phyloP scores from a whole-genome alignment of 2,888 invertebrate species.

The Serrognathus titanus region DNA sequence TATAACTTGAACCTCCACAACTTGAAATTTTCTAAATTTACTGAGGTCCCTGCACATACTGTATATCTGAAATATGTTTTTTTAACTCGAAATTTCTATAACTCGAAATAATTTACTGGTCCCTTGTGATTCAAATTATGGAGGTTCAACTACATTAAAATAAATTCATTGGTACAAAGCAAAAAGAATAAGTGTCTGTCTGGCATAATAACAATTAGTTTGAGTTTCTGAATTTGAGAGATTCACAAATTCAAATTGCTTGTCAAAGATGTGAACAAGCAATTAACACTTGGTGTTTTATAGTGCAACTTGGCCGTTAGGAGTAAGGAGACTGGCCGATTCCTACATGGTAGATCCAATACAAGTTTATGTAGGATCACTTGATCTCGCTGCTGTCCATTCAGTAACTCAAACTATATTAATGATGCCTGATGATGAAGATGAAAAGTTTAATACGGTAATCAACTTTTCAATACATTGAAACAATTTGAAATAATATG shows the following conservation, averaged over 20 bases:
- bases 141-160: no score
- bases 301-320: slow-evolving; percentile 91
- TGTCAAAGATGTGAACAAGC: not conserved
- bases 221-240: not conserved
- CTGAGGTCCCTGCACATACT: no score
- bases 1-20: no score
- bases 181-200: not conserved
- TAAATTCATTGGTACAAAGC: not conserved
- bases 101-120: no score
- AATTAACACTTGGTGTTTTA: slow-evolving; percentile 2
- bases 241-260: not conserved
- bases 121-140: no score
- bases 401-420: slow-evolving; percentile 78
- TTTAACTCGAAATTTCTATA: no score
- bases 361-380: slow-evolving; percentile 84
- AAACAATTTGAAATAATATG: no score
- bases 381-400: slow-evolving; percentile 86
- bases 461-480: slow-evolving; percentile 7
- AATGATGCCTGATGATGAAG: slow-evolving; percentile 60
- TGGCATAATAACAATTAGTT: not conserved
- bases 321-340: slow-evolving; percentile 79
- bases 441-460: slow-evolving; percentile 65
- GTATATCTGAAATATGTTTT: no score
- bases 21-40: no score
- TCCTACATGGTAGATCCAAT: slow-evolving; percentile 87